Base-by-base conservation (phyloP, 2,113 vertebrate species). In the Rattus rattus region DNA sequence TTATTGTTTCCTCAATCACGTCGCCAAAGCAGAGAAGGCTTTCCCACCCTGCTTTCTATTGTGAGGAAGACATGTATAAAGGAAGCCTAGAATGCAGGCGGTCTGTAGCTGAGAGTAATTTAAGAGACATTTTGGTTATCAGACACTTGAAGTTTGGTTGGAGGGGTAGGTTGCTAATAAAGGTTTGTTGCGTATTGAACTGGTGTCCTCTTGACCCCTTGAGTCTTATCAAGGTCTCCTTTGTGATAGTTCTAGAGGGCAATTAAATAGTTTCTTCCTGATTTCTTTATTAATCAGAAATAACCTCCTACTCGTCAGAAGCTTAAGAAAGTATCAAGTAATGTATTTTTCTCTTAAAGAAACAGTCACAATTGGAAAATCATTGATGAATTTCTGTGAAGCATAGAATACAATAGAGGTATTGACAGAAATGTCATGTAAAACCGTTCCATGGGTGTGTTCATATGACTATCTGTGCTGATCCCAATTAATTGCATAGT, bases 301-400 rank as follows among this genome's bases (percentile, higher is more conserved):
- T 92, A 73, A 52, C 49, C 20, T 94, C 28, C 70, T 94, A 24
- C 7, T 36, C 16, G 79, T 95, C 22, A 73, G n/a, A 95, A 96
- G 39, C 33, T 94, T 70, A 92, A 65, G 49, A 17, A 95, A 84
- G n/a, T 43, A 63, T 61, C 36, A 84, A 43, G 59, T 65, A 7
- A 19, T 65, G 22, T 43, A n/a, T 69, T 33, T 91, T 93, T 93
- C 89, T n/a, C 30, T 70, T 59, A 88, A 89, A 85, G 26, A 72
- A 92, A 65, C 8, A 52, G n/a, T 87, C 5, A 43, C 56, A 80
- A 80, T 49, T 92, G 63, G 76, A 47, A 83, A 84, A 56, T 36
- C 77, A 56, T 11, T 56, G 70, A 20, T 91, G 24, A 84, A 33
- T 69, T 79, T 30, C 13, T 56, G 36, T 75, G 65, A 16, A 85